Evolutionary conservation across 1,140 invertebrate species (phyloP).

Genomic region (silkworm (Bombyx mori)): ASM3026992v2 NC_085111.1:13782001-13782500

Average conservation of each 20-base stretch:
- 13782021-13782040: conserved; percentile 67
- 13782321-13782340: no score
- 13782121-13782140: conserved; percentile 65
- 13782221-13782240: no score
- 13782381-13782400: no score
- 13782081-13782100: conserved; percentile 69
- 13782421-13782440: conserved; percentile 20
- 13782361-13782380: no score
- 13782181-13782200: no score
- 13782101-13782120: conserved; percentile 64
- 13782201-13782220: no score
- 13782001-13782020: conserved; percentile 27
- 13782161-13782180: conserved; percentile 56
- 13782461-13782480: conserved; percentile 15
- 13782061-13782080: conserved; percentile 67
- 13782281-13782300: no score
- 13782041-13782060: conserved; percentile 68
- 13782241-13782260: no score
- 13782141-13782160: conserved; percentile 32
- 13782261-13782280: no score
- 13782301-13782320: no score
- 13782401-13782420: no score
- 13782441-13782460: conserved; percentile 14
- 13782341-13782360: no score
- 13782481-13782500: conserved; percentile 42